A percentile compares a stretch with the other conserved stretches of the same genome.
Conservation (phyloP, 2,113 vertebrate species). For the Petrocephalus microphthalmus region DNA sequence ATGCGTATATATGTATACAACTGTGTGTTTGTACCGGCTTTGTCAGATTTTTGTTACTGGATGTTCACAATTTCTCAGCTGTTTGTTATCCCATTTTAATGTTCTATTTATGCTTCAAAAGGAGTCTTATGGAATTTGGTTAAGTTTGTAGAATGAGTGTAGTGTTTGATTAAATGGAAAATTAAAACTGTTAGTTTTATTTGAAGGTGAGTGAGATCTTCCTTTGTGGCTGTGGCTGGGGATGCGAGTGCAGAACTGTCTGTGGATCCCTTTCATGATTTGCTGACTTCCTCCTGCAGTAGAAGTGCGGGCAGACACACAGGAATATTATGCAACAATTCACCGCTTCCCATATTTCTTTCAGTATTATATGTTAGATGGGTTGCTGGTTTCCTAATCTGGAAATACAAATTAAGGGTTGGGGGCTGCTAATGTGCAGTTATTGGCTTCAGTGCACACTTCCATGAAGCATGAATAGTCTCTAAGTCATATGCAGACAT, state of each 20-base stretch:
- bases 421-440: background rate
- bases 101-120: conserved; percentile 14
- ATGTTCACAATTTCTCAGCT: background rate
- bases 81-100: background rate
- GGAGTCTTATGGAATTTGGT: conserved; percentile 7
- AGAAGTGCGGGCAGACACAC: background rate
- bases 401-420: background rate
- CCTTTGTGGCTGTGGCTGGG: background rate
- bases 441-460: background rate
- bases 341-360: background rate
- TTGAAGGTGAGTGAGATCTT: background rate
- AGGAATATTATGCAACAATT: background rate
- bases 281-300: background rate
- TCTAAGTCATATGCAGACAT: background rate
- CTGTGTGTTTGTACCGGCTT: background rate
- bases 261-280: background rate
- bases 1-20: background rate
- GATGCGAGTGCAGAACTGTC: background rate
- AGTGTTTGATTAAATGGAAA: conserved; percentile 13
- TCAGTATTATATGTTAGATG: background rate
- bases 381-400: background rate
- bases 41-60: conserved; percentile 17
- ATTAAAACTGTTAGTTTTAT: conserved; percentile 18
- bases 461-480: background rate
- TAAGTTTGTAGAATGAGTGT: conserved; percentile 14